Evolutionary conservation across 2,888 invertebrate genomes (phyloP).

Genomic region (Thera obeliscata): DNA sequence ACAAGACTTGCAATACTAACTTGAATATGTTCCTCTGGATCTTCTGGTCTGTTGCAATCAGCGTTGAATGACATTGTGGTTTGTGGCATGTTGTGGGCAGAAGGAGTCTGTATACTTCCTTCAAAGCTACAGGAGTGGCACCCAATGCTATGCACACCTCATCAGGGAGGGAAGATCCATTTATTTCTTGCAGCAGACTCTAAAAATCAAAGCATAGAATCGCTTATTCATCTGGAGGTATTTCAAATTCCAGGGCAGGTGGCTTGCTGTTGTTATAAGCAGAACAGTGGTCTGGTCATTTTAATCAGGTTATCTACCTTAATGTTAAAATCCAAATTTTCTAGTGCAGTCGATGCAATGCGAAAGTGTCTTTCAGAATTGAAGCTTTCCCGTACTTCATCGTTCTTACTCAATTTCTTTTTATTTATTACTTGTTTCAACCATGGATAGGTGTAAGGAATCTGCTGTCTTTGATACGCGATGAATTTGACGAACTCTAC

Average conservation of each 20-base stretch:
- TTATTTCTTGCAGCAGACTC: constrained; percentile 73
- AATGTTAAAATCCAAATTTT: constrained; percentile 74
- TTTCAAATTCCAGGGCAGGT: no score
- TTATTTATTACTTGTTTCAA: constrained; percentile 74
- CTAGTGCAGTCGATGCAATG: constrained; percentile 69
- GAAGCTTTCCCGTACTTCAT: constrained; percentile 60
- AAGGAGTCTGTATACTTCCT: constrained; percentile 73
- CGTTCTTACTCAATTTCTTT: constrained; percentile 52
- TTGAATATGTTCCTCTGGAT: constrained; percentile 71
- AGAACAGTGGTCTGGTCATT: no score
- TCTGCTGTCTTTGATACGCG: constrained; percentile 83
- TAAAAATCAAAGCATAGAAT: constrained; percentile 36
- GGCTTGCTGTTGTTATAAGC: no score
- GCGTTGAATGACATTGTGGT: constrained; percentile 69
- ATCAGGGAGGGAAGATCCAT: constrained; percentile 66
- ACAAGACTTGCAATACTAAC: constrained; percentile 45
- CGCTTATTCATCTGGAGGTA: no score
- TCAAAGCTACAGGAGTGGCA: constrained; percentile 69
- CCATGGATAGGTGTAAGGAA: constrained; percentile 80
- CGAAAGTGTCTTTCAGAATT: constrained; percentile 75
- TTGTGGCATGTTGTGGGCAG: constrained; percentile 70
- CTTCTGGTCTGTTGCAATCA: constrained; percentile 73
- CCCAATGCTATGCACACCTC: constrained; percentile 77
- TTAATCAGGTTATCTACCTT: constrained; percentile 56
- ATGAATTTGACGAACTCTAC: constrained; percentile 84